phyloP scores from a whole-genome alignment of 1,140 invertebrate species.

The Calycopis cecrops region DNA sequence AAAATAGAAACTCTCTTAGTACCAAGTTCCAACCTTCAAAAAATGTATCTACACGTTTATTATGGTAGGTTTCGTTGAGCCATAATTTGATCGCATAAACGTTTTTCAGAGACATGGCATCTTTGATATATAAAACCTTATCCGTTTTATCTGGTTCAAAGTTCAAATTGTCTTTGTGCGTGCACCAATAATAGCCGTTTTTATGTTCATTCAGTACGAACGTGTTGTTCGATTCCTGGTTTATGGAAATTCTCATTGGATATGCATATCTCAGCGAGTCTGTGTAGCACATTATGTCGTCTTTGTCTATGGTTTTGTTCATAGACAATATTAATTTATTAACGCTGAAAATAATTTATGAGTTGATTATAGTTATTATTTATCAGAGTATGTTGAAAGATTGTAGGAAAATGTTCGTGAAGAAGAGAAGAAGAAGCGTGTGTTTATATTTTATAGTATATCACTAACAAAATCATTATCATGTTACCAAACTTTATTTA shows the following conservation, averaged over 20 bases:
- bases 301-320: background rate
- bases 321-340: background rate
- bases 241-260: slow-evolving; percentile 40
- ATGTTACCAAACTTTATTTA: too few relatives aligned
- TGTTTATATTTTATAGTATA: too few relatives aligned
- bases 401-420: too few relatives aligned
- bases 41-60: slow-evolving; percentile 10
- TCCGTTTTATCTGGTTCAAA: slow-evolving; percentile 44
- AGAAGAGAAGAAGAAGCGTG: too few relatives aligned
- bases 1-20: background rate
- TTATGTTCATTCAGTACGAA: slow-evolving; percentile 40
- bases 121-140: slow-evolving; percentile 51
- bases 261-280: slow-evolving; percentile 50
- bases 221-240: slow-evolving; percentile 24
- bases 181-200: slow-evolving; percentile 69
- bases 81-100: slow-evolving; percentile 45
- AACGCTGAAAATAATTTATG: background rate
- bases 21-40: background rate
- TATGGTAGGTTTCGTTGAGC: slow-evolving; percentile 18
- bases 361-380: too few relatives aligned
- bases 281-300: slow-evolving; percentile 51
- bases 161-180: slow-evolving; percentile 43
- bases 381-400: too few relatives aligned
- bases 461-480: too few relatives aligned
- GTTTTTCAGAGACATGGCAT: slow-evolving; percentile 38